Evolutionary conservation across 2,888 invertebrate genomes (phyloP), one percentile per base, ranked within the genome.

Genomic region (Gortyna flavago): DNA sequence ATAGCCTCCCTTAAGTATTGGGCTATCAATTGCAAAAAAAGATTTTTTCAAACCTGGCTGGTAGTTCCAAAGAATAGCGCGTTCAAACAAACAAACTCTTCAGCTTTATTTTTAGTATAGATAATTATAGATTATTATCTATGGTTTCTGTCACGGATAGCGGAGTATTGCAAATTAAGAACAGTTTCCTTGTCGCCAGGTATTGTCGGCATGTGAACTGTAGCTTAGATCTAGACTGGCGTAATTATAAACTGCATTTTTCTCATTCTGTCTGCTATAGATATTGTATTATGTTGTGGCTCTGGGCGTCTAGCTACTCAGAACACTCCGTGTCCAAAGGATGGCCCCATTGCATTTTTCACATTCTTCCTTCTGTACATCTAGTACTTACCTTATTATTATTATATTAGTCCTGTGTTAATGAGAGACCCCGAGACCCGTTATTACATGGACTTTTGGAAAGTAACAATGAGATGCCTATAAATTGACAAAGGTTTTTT

Each of bases 131-230:
- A 44, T 18, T 21, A 51, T 51, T 2, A 9, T 25, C 54, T 54
- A 78, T 61, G 29, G 35, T 67, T 41, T 69, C 62, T 75, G 38
- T 48, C 51, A 21, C 54, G 57, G 32, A 48, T 85, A 85, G 66
- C 72, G 72, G 62, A 57, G 9, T 41, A 48, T 69, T 25, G 21
- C 21, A 72, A 75, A 85, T 77, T 79, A 69, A 67, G 59, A 64
- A 72, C 72, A n/a, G 41, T 77, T 85, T 83, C 83, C 85, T 85
- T 65, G 70, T 85, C 64, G 77, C 71, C 59, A 79, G 16, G 44
- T 79, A 74, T 65, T 74, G 71, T 69, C 35, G 75, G 72, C 41
- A 68, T 80, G 77, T 41, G 54, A 68, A 61, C 70, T 73, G n/a
- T 72, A 16, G 59, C 66, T 41, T 41, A 67, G 76, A 67, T 29